A percentile compares a stretch with the other conserved stretches of the same genome.
Conservation (phyloP, 1,140 invertebrate species). For the Atta colombica region DNA sequence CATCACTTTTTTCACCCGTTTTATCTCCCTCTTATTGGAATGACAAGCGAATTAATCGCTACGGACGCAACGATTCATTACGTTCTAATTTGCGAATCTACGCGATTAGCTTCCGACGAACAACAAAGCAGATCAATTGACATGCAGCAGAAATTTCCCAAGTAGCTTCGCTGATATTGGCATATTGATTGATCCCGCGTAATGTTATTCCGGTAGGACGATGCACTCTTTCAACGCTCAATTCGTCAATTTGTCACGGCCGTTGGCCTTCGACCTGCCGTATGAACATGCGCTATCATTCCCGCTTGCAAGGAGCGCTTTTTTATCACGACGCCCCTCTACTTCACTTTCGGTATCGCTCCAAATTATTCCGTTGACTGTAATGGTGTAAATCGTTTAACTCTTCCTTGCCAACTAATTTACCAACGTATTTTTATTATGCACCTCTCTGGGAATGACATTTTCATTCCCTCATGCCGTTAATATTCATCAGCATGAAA, state of each 20-base stretch:
- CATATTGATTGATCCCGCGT: constrained; percentile 17
- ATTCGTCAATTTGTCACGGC: constrained; percentile 32
- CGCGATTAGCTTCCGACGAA: neutral
- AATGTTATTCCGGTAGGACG: neutral
- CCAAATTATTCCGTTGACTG: constrained; percentile 33
- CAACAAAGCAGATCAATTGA: constrained; percentile 13
- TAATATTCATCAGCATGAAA: constrained; percentile 45
- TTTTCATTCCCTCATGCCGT: neutral
- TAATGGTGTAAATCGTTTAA: neutral
- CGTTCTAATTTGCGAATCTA: neutral
- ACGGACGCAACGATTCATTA: neutral
- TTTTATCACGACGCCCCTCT: constrained; percentile 17
- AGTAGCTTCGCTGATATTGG: constrained; percentile 12
- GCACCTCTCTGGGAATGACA: neutral
- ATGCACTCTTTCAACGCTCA: constrained; percentile 35
- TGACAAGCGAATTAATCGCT: neutral
- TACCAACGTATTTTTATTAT: neutral
- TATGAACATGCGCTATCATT: constrained; percentile 32
- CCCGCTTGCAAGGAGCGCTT: neutral
- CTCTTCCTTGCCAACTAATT: neutral
- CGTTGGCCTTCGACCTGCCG: neutral
- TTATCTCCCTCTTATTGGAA: neutral
- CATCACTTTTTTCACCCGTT: neutral
- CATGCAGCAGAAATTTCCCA: constrained; percentile 8
- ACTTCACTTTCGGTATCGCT: constrained; percentile 1